These are phyloP conservation scores for Eurytoma adleriae DNA, from an alignment of 2,888 invertebrate species.

Conservation along the genomic window DNA sequence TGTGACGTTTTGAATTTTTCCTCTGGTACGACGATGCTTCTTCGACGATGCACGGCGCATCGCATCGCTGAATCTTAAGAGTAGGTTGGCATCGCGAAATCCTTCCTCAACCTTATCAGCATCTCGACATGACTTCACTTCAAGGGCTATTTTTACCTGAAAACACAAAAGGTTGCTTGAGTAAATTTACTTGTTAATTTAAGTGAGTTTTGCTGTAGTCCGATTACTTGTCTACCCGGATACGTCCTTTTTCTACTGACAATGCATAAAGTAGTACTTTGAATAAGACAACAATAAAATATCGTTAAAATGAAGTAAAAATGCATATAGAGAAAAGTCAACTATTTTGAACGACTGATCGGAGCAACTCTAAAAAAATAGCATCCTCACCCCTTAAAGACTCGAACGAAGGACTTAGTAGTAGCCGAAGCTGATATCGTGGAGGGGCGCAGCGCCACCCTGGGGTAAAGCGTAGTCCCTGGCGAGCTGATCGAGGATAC, in stretches of 20 bases:
- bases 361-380: no score
- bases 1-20: slow-evolving; percentile 15
- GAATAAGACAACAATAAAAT: no score
- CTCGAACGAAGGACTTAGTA: slow-evolving; percentile 76
- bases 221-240: not conserved
- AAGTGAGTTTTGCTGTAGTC: not conserved
- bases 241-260: not conserved
- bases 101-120: slow-evolving; percentile 32
- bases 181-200: no score
- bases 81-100: slow-evolving; percentile 26
- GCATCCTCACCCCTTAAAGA: slow-evolving; percentile 29
- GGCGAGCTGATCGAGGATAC: slow-evolving; percentile 87
- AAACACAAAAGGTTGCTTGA: not conserved
- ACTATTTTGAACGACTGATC: no score
- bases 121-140: slow-evolving; percentile 34
- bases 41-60: not conserved
- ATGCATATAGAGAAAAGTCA: no score
- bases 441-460: slow-evolving; percentile 83
- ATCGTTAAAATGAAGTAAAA: no score
- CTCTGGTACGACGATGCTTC: slow-evolving; percentile 12
- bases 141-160: slow-evolving; percentile 27
- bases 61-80: not conserved
- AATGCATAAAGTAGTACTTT: no score
- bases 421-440: slow-evolving; percentile 90
- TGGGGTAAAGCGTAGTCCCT: slow-evolving; percentile 88